Evolutionary conservation across 2,888 invertebrate genomes (phyloP), one percentile per base, ranked within the genome.

Genomic region (Peribatodes rhomboidaria): DNA sequence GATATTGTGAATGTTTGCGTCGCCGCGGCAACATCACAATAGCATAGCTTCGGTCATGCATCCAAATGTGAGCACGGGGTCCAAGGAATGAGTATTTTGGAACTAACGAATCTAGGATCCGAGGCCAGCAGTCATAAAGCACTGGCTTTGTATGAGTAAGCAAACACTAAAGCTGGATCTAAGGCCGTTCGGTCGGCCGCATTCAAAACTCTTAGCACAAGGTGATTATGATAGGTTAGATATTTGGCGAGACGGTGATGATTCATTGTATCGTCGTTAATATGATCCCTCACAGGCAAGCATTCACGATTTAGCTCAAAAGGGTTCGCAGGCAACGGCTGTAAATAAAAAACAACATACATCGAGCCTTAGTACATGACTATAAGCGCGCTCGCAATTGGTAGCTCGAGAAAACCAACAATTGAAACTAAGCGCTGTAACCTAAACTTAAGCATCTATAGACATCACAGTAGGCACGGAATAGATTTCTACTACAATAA

Each of bases 331-430:
- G 94, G 92, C 93, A 92, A 91, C 91, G 88, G 92, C 94, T 94
- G 94, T 90, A 92, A 94, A 93, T 93, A 93, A 94, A 90, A 92
- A 93, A 93, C 92, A 93, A 92, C 92, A 93, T 90, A 93, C 89
- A 92, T 91, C 92, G 92, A 90, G 92, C 92, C 92, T 92, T 91
- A 90, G 85, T 91, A 91, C 88, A 89, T 87, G 87, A 82, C 76
- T 82, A 80, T 77, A 88, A 86, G 90, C 89, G 87, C 84, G 83
- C 76, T 77, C 78, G 74, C 86, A 88, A 87, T 87, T 87, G 84
- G 68, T 76, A 80, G 83, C 76, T 80, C 61, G 16, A 50, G 82
- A 85, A 86, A 85, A 86, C 82, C 79, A 78, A 71, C 84, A 88
- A 87, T 86, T 86, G 83, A 65, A 55, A 70, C 65, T 61, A 73